Percentiles rank a stretch among this genome's conserved stretches.
phyloP scores from a whole-genome alignment of 2,113 vertebrate genomes.

The Leptodactylus fuscus region DNA sequence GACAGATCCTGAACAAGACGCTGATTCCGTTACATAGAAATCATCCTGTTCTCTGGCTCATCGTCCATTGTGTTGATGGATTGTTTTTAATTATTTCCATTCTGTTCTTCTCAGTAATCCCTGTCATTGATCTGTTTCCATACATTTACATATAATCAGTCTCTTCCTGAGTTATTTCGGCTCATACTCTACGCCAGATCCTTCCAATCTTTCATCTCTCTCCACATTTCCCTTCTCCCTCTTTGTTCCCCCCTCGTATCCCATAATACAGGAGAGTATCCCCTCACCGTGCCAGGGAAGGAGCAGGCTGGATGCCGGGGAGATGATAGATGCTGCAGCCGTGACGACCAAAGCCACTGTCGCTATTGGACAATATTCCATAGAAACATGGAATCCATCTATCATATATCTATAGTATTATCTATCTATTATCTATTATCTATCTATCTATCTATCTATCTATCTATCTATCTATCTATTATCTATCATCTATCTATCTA shows the following conservation, averaged over 20 bases:
- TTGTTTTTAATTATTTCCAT: too few species aligned
- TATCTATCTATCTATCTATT: neutral
- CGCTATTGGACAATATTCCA: conserved; percentile 29
- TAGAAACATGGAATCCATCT: conserved; percentile 1
- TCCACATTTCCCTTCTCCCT: conserved; percentile 6
- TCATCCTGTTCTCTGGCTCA: too few species aligned
- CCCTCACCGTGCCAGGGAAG: conserved; percentile 32
- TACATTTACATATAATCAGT: neutral
- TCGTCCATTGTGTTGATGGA: too few species aligned
- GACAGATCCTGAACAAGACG: too few species aligned
- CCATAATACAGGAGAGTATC: neutral
- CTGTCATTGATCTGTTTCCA: neutral
- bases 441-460: too few species aligned
- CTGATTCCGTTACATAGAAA: too few species aligned
- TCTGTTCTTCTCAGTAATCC: too few species aligned
- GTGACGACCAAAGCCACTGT: conserved; percentile 25
- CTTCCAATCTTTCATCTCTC: neutral
- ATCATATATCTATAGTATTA: neutral
- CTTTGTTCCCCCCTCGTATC: neutral
- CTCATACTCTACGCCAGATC: neutral
- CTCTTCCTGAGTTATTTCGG: neutral
- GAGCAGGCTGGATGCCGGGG: conserved; percentile 63
- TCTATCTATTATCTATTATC: neutral
- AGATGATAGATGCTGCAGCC: conserved; percentile 62
- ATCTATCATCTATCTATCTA: neutral